A percentile compares a stretch with the other conserved stretches of the same genome.
phyloP scores from a whole-genome alignment of 1,140 invertebrate species.

The Rhagoletis pomonella region DNA sequence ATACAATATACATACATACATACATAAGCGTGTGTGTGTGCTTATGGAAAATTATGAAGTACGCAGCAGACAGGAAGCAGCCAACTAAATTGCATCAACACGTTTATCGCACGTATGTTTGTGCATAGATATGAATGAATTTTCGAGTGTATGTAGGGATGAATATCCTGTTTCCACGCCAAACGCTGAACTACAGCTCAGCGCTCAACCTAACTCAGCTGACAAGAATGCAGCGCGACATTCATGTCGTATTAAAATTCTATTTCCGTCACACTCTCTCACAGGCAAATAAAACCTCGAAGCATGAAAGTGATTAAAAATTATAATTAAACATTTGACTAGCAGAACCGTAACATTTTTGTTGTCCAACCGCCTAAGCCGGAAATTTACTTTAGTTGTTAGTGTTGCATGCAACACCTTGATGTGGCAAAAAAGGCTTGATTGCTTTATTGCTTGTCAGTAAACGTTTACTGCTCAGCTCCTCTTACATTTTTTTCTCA shows the following conservation, averaged over 20 bases:
- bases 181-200: too few species aligned
- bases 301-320: slow-evolving; percentile 13
- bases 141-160: too few species aligned
- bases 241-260: not conserved
- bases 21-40: too few species aligned
- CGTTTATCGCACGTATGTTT: not conserved
- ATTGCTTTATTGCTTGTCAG: slow-evolving; percentile 22
- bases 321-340: slow-evolving; percentile 45
- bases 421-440: not conserved
- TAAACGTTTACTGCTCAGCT: not conserved
- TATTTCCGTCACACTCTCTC: not conserved
- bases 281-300: not conserved
- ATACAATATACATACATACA: too few species aligned
- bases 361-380: slow-evolving; percentile 4
- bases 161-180: too few species aligned
- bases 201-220: too few species aligned
- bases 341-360: not conserved
- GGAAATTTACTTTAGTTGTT: slow-evolving; percentile 33
- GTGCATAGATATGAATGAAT: too few species aligned
- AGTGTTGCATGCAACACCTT: slow-evolving; percentile 1
- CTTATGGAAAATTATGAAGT: not conserved
- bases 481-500: not conserved
- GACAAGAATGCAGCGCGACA: not conserved
- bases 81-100: not conserved
- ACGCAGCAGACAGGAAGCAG: not conserved